A percentile compares a stretch with the other conserved stretches of the same genome.
phyloP scores from a whole-genome alignment of 2,113 vertebrate genomes.

The Sinocyclocheilus anophthalmus region DNA sequence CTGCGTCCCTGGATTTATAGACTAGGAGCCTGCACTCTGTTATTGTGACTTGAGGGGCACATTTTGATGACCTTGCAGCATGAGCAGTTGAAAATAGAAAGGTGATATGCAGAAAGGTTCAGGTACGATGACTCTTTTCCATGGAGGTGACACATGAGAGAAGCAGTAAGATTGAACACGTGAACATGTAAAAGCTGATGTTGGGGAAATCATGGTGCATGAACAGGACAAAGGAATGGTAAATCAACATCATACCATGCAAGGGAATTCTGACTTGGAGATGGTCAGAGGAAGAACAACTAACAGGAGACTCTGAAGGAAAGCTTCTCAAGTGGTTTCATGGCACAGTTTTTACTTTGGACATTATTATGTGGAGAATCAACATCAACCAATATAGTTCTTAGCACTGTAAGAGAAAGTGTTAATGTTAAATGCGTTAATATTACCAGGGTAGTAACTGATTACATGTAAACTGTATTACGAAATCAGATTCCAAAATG shows the following conservation, averaged over 20 bases:
- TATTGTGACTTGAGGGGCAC: conserved; percentile 20
- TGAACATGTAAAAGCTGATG: too few species aligned
- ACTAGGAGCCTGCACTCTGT: conserved; percentile 17
- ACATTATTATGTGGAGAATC: background rate
- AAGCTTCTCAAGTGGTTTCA: background rate
- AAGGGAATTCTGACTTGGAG: background rate
- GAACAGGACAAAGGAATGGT: background rate
- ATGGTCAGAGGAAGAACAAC: background rate
- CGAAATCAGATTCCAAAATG: too few species aligned
- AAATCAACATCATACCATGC: background rate
- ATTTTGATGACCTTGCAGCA: conserved; percentile 2
- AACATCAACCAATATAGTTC: background rate
- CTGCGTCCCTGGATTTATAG: conserved; percentile 34
- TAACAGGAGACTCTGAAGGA: background rate
- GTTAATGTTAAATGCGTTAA: too few species aligned
- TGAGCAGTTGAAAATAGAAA: conserved; percentile 29
- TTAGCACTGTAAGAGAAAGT: background rate
- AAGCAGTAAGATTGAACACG: too few species aligned
- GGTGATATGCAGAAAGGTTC: background rate
- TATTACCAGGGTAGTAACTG: background rate
- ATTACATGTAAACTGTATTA: too few species aligned
- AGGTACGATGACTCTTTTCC: background rate
- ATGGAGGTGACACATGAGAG: background rate
- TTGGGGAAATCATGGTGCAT: too few species aligned
- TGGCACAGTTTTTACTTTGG: background rate